phyloP scores from a whole-genome alignment of 2,113 vertebrate species.

The Cathartes aura region DNA sequence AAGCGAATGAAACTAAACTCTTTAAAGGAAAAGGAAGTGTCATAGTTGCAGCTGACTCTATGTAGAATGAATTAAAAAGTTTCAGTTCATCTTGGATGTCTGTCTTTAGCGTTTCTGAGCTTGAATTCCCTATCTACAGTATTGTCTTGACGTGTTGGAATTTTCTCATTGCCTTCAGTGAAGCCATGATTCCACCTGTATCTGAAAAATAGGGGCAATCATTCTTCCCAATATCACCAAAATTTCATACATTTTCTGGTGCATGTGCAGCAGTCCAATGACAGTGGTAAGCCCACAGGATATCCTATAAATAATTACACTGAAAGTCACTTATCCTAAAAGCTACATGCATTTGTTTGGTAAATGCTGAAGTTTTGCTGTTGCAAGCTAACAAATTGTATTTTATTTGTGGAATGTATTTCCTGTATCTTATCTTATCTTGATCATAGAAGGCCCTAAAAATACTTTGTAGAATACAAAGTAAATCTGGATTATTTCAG shows the following conservation, averaged over 20 bases:
- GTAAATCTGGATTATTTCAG: slow-evolving; percentile 29
- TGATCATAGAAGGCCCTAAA: background rate
- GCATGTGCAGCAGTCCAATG: background rate
- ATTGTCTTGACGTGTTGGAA: background rate
- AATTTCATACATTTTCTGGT: background rate
- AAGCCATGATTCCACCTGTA: background rate
- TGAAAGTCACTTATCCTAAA: background rate
- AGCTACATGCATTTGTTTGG: background rate
- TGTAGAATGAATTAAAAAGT: background rate
- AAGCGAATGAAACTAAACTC: background rate
- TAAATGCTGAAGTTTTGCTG: slow-evolving; percentile 6
- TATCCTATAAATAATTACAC: background rate
- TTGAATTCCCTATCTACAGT: background rate
- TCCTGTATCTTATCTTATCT: background rate
- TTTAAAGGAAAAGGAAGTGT: background rate
- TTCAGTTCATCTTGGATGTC: background rate
- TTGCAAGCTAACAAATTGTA: background rate
- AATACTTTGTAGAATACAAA: background rate
- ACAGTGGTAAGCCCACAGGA: background rate
- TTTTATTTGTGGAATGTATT: slow-evolving; percentile 1
- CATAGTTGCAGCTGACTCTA: background rate
- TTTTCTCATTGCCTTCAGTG: background rate
- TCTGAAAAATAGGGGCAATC: background rate
- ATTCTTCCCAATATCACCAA: background rate
- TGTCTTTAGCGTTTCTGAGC: background rate